Evolutionary conservation across 2,888 invertebrate genomes (phyloP).

Genomic region (Bimastos eiseni): DNA sequence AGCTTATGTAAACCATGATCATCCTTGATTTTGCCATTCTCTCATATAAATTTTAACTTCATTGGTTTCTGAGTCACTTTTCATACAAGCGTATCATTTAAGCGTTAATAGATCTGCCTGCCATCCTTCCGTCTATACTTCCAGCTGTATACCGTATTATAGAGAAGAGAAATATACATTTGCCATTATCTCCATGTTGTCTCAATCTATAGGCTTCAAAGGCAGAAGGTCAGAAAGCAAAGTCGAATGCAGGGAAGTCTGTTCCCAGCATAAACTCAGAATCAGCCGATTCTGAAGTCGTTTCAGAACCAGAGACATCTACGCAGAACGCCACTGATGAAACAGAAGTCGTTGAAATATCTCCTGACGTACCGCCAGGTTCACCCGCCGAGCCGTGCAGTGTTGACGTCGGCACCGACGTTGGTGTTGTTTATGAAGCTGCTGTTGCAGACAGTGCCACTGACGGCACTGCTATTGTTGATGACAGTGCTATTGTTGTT

Average conservation of each 20-base stretch:
- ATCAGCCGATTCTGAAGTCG: neutral
- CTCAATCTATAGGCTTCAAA: conserved; percentile 2
- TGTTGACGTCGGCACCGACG: neutral
- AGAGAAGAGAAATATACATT: neutral
- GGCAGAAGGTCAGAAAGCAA: neutral
- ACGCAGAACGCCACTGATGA: neutral
- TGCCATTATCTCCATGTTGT: neutral
- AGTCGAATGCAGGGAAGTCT: neutral
- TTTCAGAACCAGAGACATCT: neutral
- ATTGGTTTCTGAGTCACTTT: no score
- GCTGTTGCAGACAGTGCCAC: neutral
- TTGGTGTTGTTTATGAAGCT: neutral
- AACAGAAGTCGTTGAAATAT: neutral
- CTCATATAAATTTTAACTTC: no score
- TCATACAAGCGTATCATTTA: no score
- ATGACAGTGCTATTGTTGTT: neutral
- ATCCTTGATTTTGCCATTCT: no score
- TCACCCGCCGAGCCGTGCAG: neutral
- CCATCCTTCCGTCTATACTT: no score
- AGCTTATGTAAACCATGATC: no score
- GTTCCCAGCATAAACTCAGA: neutral
- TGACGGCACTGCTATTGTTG: neutral
- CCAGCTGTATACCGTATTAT: no score
- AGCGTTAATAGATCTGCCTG: no score
- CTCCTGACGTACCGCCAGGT: neutral